Base-by-base conservation (phyloP, 2,797 vertebrate species). In the Spinus olivaceus region DNA sequence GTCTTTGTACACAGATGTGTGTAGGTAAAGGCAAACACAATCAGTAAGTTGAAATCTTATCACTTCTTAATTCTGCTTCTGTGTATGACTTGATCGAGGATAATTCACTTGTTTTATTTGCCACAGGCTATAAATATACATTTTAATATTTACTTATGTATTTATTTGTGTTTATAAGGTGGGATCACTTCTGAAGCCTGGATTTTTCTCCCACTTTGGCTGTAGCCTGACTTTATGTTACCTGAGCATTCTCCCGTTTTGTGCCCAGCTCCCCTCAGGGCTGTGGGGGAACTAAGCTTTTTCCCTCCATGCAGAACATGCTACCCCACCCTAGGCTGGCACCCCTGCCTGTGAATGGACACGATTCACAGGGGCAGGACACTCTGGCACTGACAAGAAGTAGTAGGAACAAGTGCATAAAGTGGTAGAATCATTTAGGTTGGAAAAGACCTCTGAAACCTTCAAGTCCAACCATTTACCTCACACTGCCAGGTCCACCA, bases 281-380 rank as follows among this genome's bases (percentile, higher is more conserved):
- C 39, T 73, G 21, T 59, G 51, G 14, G 16, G 9, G 6, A 83
- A 2, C 24, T 3, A 5, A 61, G 51, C 8, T n/a, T 80, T 72
- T 47, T 19, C 30, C 6, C 2, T 27, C 17, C 50, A 11, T 0
- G 2, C 6, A 14, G 42, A 27, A 46, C 46, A 37, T 1, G 2
- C 42, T 42, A 19, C 13, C 21, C 13, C 39, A 32, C 12, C 12
- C 28, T 6, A 24, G 22, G 46, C 1, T 27, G 35, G 25, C 49
- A 64, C 9, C n/a, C 24, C 70, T 88, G 53, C n/a, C 51, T 49
- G 49, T 4, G 13, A 27, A 23, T 0, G 0, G 35, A 18, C 35
- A 59, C 28, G 39, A 46, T 73, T 56, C 47, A 41, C 30, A 71
- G 21, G 9, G 39, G 8, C 66, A 79, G 70, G n/a, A 50, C 35